Base-by-base conservation (phyloP, 2,113 vertebrate species). In the Epinephelus cyanopodus region DNA sequence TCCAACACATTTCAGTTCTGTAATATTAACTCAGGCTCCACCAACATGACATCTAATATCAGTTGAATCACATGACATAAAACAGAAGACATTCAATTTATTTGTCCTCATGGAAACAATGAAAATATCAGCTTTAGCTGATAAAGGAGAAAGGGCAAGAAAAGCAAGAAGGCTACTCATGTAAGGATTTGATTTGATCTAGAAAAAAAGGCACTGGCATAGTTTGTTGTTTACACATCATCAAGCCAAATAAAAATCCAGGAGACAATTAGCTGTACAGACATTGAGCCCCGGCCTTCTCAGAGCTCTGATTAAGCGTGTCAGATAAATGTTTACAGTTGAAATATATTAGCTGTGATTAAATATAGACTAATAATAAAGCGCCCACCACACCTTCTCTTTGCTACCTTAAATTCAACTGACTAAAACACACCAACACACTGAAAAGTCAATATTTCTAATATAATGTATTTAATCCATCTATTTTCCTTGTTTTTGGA, bases 21-120 rank as follows among this genome's bases (percentile, higher is more conserved):
- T 58, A 29, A 74, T 39, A 17, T 62, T 23, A 78, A 19, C 77
- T 57, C 19, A 27, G n/a, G 53, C 47, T 70, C 68, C 63, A 39
- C 29, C 17, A 62, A 42, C 29, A 72, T 60, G 42, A 25, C 52
- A 19, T 62, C n/a, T 23, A 27, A 2, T 50, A 53, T 52, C 42
- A 45, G 17, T 5, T 5, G 7, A 56, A 57, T 53, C 48, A 64
- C 0, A 17, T 53, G 73, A 48, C 11, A 14, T 69, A 15, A 61
- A 63, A 68, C 23, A 12, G 1, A 23, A 79, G 21, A 27, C 1
- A 18, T 54, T 53, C 6, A 10, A 69, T 68, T 60, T n/a, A 64
- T 68, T 67, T 48, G 9, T 63, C 12, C n/a, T 57, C 19, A 10
- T 60, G 45, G 56, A 81, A 2, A 29, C 6, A 2, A 13, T 33